Evolutionary conservation across 92 coral and sea anemone species (phyloP).

Genomic region (Porites rus): DNA sequence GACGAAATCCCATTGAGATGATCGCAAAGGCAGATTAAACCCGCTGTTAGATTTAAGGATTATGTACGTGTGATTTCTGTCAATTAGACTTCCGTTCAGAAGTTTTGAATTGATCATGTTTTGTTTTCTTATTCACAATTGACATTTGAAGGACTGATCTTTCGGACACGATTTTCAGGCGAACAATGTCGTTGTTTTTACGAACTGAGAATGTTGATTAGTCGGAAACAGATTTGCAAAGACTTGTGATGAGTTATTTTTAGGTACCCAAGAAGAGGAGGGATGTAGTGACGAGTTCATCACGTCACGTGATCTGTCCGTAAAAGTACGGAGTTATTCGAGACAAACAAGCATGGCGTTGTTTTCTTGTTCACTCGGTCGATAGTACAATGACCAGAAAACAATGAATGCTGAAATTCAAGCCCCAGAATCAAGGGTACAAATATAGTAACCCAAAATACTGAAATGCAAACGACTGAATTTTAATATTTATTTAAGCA

Average conservation of each 20-base stretch:
- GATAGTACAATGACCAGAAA: constrained; percentile 27
- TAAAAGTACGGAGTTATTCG: background rate
- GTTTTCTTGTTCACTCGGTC: background rate
- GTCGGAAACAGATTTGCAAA: background rate
- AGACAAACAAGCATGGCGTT: background rate
- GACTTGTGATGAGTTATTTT: background rate
- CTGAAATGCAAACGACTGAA: constrained; percentile 43
- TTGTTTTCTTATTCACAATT: no score
- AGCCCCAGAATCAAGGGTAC: background rate
- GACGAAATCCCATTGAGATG: constrained; percentile 1
- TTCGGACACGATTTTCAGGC: background rate
- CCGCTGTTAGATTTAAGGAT: constrained; percentile 27
- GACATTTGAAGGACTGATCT: no score
- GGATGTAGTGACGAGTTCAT: background rate
- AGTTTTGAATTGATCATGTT: no score
- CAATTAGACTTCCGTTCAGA: no score
- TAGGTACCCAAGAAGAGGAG: background rate
- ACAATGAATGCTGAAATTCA: constrained; percentile 11
- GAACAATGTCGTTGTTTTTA: background rate
- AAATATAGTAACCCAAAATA: constrained; percentile 11
- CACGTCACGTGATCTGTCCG: background rate
- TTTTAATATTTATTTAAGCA: constrained; percentile 39
- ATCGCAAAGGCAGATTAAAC: constrained; percentile 36
- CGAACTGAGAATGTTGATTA: background rate
- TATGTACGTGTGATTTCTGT: no score